Evolutionary conservation across 2,888 invertebrate genomes (phyloP).

Genomic region (Eupithecia subfuscata): DNA sequence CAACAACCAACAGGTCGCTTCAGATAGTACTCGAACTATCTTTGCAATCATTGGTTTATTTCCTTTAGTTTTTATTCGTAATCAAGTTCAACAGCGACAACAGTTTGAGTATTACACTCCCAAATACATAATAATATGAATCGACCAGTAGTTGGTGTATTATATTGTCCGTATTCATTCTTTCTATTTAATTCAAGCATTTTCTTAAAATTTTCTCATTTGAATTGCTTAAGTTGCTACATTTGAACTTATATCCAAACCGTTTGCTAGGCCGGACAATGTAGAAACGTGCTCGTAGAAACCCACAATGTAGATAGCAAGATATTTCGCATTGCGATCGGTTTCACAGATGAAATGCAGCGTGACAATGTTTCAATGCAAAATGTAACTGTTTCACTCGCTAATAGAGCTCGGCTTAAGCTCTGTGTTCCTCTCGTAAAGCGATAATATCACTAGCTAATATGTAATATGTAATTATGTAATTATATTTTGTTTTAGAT

Average conservation of each 20-base stretch:
- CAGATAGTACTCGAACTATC: too few species aligned
- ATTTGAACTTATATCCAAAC: neutral
- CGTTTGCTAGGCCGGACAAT: neutral
- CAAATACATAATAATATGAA: too few species aligned
- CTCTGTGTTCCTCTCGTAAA: conserved; percentile 11
- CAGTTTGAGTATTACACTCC: too few species aligned
- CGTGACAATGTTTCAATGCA: conserved; percentile 48
- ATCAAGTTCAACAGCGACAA: too few species aligned
- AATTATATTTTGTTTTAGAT: too few species aligned
- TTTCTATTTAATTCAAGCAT: neutral
- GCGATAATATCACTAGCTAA: conserved; percentile 3
- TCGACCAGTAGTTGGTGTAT: too few species aligned
- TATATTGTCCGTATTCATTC: too few species aligned
- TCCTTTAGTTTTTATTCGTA: too few species aligned
- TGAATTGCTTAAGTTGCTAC: too few species aligned
- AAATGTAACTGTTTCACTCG: conserved; percentile 50
- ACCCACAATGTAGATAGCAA: conserved; percentile 11
- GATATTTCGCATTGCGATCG: conserved; percentile 20
- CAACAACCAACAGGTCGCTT: too few species aligned
- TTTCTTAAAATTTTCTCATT: neutral
- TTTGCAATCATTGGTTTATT: too few species aligned
- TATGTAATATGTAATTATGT: too few species aligned
- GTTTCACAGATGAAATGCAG: conserved; percentile 38
- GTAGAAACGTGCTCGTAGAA: conserved; percentile 1
- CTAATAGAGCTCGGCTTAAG: conserved; percentile 26